A percentile compares a stretch with the other conserved stretches of the same genome.
phyloP scores from a whole-genome alignment of 2,797 vertebrate genomes.

The Malurus splendens region DNA sequence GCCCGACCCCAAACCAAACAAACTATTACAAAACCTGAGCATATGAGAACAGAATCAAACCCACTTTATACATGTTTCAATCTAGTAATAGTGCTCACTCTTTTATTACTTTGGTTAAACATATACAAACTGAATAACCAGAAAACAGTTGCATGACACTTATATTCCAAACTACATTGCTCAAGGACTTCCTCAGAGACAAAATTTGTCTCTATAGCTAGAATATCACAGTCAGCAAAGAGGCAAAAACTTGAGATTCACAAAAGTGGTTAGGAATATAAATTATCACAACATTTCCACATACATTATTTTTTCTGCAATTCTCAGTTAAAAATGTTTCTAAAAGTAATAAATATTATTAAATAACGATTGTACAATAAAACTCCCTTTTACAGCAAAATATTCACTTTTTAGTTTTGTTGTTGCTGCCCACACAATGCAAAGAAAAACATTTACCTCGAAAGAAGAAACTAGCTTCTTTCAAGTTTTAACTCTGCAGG shows the following conservation, averaged over 20 bases:
- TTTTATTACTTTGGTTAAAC: conserved; percentile 37
- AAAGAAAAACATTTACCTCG: neutral
- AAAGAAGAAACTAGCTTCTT: neutral
- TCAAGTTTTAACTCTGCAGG: conserved; percentile 6
- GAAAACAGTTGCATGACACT: conserved; percentile 22
- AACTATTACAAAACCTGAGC: neutral
- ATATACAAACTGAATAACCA: conserved; percentile 22
- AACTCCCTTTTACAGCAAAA: conserved; percentile 29
- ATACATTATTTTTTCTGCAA: conserved; percentile 35
- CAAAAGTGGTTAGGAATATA: conserved; percentile 49
- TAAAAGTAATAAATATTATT: conserved; percentile 61
- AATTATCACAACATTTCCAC: conserved; percentile 45
- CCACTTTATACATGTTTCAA: neutral
- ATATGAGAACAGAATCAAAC: neutral
- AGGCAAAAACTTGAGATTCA: conserved; percentile 20
- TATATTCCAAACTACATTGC: conserved; percentile 19
- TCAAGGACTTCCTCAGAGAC: conserved; percentile 3
- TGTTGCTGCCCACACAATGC: neutral
- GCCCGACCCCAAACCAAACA: neutral
- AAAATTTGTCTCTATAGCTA: neutral
- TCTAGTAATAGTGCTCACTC: neutral
- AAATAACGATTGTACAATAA: conserved; percentile 27
- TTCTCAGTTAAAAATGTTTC: conserved; percentile 47
- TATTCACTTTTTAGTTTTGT: conserved; percentile 7
- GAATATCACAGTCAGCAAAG: neutral